Evolutionary conservation across 2,888 invertebrate species (phyloP).

Genomic region (Diarsia brunnea): DNA sequence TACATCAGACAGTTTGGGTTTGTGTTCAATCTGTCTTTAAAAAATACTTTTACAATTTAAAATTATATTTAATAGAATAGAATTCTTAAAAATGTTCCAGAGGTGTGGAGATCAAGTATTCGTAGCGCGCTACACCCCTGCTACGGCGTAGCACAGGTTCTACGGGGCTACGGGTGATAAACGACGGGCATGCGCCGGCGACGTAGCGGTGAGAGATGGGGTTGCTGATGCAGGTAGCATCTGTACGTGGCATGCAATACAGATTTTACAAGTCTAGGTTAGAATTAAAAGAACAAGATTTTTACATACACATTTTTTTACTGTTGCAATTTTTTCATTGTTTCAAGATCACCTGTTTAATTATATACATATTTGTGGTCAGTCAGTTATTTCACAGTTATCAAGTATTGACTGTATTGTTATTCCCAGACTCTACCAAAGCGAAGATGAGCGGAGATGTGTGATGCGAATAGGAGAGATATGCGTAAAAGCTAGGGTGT

Average conservation of each 20-base stretch:
- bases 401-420: not conserved
- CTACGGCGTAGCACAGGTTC: conserved; percentile 39
- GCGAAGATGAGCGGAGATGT: too few relatives aligned
- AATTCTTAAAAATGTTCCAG: not conserved
- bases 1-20: not conserved
- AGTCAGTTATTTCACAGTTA: not conserved
- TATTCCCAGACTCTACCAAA: not conserved
- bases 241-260: not conserved
- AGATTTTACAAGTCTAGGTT: not conserved
- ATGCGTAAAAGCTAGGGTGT: too few relatives aligned
- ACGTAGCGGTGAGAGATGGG: conserved; percentile 10
- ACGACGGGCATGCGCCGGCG: conserved; percentile 11
- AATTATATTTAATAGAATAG: not conserved
- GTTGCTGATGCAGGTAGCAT: conserved; percentile 3
- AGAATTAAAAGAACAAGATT: not conserved
- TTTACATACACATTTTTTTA: not conserved
- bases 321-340: not conserved
- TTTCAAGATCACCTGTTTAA: not conserved
- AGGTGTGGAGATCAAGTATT: not conserved
- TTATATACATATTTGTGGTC: not conserved
- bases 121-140: conserved; percentile 17
- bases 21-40: not conserved
- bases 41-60: not conserved
- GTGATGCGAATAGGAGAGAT: too few relatives aligned
- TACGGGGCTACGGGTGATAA: conserved; percentile 21